Evolutionary conservation across 1,140 invertebrate genomes (phyloP).

Genomic region (Bradysia coprophila): DNA sequence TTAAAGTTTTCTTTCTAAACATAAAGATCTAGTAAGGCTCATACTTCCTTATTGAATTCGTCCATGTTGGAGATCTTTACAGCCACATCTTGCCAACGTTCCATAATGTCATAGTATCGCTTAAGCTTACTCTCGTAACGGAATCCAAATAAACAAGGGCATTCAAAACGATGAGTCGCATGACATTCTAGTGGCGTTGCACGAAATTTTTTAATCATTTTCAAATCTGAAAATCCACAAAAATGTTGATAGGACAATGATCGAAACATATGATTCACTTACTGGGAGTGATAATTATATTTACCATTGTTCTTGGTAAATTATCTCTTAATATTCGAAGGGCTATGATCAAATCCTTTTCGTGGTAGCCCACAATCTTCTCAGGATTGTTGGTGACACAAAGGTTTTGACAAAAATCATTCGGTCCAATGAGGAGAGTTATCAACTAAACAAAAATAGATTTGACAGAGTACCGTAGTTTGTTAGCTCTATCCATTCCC

Average conservation of each 20-base stretch:
- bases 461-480: too few species aligned
- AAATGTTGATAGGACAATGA: too few species aligned
- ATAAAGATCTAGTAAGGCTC: too few species aligned
- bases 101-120: conserved; percentile 21
- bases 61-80: conserved; percentile 16
- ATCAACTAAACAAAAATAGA: too few species aligned
- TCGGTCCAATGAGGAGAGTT: conserved; percentile 44
- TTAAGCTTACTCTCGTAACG: conserved; percentile 6
- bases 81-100: conserved; percentile 23
- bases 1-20: too few species aligned
- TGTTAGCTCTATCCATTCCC: too few species aligned
- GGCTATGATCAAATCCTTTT: conserved; percentile 26
- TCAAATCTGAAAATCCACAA: conserved; percentile 21
- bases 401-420: conserved; percentile 46
- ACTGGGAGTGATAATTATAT: conserved; percentile 31
- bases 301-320: conserved; percentile 38
- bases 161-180: conserved; percentile 23
- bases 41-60: conserved; percentile 18
- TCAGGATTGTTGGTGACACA: conserved; percentile 26
- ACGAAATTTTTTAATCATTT: conserved; percentile 13
- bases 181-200: conserved; percentile 20
- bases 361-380: conserved; percentile 25
- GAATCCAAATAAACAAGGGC: conserved; percentile 30
- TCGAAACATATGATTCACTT: too few species aligned
- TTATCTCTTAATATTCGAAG: conserved; percentile 32